Evolutionary conservation across 1,140 invertebrate genomes (phyloP).

Genomic region (Drosophila nebulosa): DNA sequence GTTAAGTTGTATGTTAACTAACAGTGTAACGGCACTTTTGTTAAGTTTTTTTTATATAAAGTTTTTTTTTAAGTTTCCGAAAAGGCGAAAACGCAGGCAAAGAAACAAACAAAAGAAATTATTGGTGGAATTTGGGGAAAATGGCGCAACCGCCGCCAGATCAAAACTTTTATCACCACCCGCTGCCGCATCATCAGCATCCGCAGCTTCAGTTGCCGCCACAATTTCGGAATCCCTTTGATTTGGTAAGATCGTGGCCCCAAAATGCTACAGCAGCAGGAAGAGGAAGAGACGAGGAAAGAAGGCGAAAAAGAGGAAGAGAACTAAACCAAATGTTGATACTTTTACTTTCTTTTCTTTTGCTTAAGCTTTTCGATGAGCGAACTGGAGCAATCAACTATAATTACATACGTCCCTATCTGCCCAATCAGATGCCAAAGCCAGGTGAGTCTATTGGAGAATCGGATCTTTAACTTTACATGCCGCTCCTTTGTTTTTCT

Average conservation of each 20-base stretch:
- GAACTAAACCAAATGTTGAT: constrained; percentile 8
- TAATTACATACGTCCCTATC: constrained; percentile 72
- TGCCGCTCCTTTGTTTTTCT: not conserved
- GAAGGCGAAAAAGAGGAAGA: not conserved
- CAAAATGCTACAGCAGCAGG: not conserved
- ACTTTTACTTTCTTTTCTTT: constrained; percentile 1
- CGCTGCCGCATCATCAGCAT: constrained; percentile 60
- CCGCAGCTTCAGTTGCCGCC: constrained; percentile 73
- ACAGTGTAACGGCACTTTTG: not conserved
- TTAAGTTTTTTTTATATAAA: not conserved
- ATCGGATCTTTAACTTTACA: not conserved
- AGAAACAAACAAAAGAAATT: constrained; percentile 15
- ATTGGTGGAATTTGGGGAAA: constrained; percentile 48
- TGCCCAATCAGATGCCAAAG: constrained; percentile 68
- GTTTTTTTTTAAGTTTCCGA: not conserved
- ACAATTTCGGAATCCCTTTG: constrained; percentile 73
- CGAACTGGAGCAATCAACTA: constrained; percentile 73
- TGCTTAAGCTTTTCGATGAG: constrained; percentile 66
- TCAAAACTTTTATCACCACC: constrained; percentile 73
- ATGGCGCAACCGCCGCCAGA: constrained; percentile 77
- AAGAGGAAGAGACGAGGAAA: too few relatives aligned
- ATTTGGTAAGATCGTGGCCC: constrained; percentile 51
- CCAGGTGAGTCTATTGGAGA: constrained; percentile 51
- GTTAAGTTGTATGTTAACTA: too few relatives aligned
- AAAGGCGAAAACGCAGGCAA: constrained; percentile 12